Base-by-base conservation (phyloP, 1,140 invertebrate genomes). In the Meloidogyne hapla region DNA sequence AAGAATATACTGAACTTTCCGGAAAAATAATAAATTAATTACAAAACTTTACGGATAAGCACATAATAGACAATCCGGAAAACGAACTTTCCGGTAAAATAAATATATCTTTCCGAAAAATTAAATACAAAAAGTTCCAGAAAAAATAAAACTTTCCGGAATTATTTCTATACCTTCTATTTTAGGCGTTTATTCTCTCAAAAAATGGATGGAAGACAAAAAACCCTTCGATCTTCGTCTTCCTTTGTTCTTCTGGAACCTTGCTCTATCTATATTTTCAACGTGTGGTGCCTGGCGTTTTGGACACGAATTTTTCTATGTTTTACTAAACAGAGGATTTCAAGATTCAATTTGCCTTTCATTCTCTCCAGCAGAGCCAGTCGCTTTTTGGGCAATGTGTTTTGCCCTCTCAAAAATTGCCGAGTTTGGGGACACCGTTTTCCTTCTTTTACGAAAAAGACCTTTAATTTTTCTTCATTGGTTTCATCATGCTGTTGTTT, bases 241-340 rank as follows among this genome's bases (percentile, higher is more conserved):
- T 23, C 90, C 92, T 8, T 89, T 98, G 15, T 91, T 92, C 68
- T 84, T 94, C 79, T 98, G 96, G 96, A 98, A 96, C 89, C 91
- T 92, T 69, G 87, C 92, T 75, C 88, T 98, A 77, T 95, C 94
- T 6, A 89, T 92, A n/a, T 98, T 98, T 89, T 96, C 94, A 87
- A 93, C 97, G 79, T 92, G 95, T 89, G 95, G 94, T 62, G 92
- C 92, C 74, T 91, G 91, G 84, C 90, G 94, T 83, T 95, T 93
- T 48, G 90, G 93, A 65, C 93, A 94, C 0, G 79, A 81, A 56
- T 80, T 80, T n/a, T 65, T 81, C 26, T 74, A 69, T 65, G 79
- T 81, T 15, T 26, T 80, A 13, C 15, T 66, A 21, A 80, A 28
- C 38, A 26, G 69, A 85, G 94, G 94, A 64, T 61, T 76, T 45